Conservation (phyloP, 1,140 invertebrate species). For the Liolophura sinensis region DNA sequence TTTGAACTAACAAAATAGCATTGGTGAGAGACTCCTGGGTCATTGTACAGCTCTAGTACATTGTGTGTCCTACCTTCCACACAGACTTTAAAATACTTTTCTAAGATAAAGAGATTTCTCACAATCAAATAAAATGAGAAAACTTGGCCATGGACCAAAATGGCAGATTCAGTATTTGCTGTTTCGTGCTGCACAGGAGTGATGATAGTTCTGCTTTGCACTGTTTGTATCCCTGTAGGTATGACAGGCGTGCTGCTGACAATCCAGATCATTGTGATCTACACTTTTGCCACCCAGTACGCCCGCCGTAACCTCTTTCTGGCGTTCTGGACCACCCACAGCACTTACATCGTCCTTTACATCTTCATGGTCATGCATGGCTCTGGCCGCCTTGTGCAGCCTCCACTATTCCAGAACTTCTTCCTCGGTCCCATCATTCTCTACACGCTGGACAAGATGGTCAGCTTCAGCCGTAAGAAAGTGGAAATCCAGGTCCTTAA, state of each 20-base stretch:
- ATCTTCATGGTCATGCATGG: constrained; percentile 79
- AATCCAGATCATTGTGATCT: constrained; percentile 92
- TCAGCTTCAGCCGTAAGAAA: constrained; percentile 68
- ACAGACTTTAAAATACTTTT: no score
- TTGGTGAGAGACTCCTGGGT: no score
- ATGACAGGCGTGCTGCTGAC: constrained; percentile 91
- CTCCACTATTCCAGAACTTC: constrained; percentile 89
- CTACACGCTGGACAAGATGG: constrained; percentile 89
- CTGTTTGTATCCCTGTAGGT: constrained; percentile 62
- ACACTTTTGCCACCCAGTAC: constrained; percentile 93
- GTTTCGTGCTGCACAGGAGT: no score
- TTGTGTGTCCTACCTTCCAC: no score
- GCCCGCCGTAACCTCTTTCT: constrained; percentile 78
- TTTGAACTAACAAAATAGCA: no score
- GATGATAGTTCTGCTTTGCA: no score
- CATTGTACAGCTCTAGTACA: no score
- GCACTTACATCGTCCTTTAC: constrained; percentile 88
- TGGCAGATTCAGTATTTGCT: no score
- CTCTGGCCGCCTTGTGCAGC: constrained; percentile 79
- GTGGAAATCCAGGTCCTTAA: constrained; percentile 94
- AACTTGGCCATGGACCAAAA: no score
- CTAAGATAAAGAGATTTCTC: no score
- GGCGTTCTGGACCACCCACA: constrained; percentile 93
- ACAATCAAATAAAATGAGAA: no score
- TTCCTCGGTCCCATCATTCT: constrained; percentile 91